Evolutionary conservation across 1,140 invertebrate genomes (phyloP), one percentile per base, ranked within the genome.

Genomic region (Bilobella aurantiaca): DNA sequence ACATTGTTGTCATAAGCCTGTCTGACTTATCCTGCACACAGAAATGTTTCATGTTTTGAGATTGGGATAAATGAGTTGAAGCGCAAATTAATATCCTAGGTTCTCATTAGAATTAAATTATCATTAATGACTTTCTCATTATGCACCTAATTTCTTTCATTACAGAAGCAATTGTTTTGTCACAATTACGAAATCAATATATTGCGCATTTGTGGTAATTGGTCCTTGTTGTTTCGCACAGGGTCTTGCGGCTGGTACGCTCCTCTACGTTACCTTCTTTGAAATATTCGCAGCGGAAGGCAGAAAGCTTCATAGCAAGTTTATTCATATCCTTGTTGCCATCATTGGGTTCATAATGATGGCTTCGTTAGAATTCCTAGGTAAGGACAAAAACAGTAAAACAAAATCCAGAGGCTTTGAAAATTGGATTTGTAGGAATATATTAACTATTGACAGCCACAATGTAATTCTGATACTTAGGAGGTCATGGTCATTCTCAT

Each of bases 261-360:
- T 85, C 63, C 72, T 85, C 2, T 85, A 85, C 74, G 80, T 85
- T 28, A 82, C 82, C 3, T 83, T 83, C 68, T 83, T 86, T 74
- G 84, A 85, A 74, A 78, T 86, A 27, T 74, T 85, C 42, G 65
- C 67, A 47, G 59, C 62, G 37, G 70, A 73, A 49, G 70, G 72
- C 21, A 81, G 83, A 47, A 80, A 83, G 64, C 86, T 85, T 82
- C 84, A 86, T 71, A 30, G 29, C 2, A 73, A 73, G 58, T 68
- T 56, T 57, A 25, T 70, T 49, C 71, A 73, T 46, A 73, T 73
- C 32, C 27, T 70, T 12, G 34, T 70, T 3, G 71, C 71, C n/a
- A 31, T 70, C 25, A n/a, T 73, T 1, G 71, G 71, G 1, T 73
- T 73, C 31, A 58, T 65, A 30, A 58, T 73, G 2, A 73, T 73